Percentiles rank a stretch among this genome's conserved stretches.
Conservation (phyloP, 2,888 invertebrate genomes). For the Sarcophaga variegata region DNA sequence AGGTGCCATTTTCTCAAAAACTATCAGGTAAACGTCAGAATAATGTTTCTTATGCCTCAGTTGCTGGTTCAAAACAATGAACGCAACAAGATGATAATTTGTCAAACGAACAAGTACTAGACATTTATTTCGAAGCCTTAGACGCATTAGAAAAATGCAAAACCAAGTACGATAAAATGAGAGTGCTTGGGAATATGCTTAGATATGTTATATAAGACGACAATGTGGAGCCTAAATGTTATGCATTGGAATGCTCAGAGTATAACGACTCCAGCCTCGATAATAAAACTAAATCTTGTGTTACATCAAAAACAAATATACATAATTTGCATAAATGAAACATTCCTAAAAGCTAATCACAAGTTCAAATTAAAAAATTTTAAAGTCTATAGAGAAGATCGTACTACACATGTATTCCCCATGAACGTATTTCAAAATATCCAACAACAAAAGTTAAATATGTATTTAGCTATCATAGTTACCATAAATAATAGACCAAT, state of each 20-base stretch:
- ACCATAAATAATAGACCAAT: not conserved
- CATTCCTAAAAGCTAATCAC: no score
- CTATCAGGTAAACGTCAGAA: not conserved
- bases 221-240: constrained; percentile 2
- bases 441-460: no score
- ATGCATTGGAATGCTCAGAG: constrained; percentile 10
- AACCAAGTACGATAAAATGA: constrained; percentile 9
- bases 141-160: not conserved
- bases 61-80: not conserved
- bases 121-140: not conserved
- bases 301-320: no score
- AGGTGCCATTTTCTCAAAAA: not conserved
- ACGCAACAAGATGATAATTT: not conserved
- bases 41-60: not conserved
- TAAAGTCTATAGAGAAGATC: no score
- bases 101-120: not conserved
- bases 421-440: no score
- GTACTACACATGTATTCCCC: no score
- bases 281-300: not conserved
- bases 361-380: no score
- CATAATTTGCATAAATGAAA: no score
- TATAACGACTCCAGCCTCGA: constrained; percentile 14
- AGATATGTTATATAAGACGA: constrained; percentile 16
- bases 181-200: not conserved
- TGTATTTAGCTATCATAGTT: no score